Conservation (phyloP, 2,888 invertebrate genomes). For the Sympetrum striolatum region DNA sequence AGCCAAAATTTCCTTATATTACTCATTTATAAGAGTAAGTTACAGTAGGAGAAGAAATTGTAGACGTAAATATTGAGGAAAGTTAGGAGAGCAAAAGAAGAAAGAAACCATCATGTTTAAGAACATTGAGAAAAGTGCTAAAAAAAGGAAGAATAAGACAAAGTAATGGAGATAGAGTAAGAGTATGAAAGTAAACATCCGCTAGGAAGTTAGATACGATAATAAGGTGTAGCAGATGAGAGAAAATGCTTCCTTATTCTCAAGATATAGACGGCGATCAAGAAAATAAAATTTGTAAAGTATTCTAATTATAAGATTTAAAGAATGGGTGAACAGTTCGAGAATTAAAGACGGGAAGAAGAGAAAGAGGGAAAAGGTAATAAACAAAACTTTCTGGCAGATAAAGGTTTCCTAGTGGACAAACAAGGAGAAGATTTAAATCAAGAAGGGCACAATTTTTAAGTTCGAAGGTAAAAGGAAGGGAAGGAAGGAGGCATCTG, state of each 20-base stretch:
- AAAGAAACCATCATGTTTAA: background rate
- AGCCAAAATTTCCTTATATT: too few species aligned
- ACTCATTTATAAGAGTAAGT: too few species aligned
- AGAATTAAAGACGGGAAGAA: background rate
- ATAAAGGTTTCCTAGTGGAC: too few species aligned
- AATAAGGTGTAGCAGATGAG: background rate
- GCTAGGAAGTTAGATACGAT: background rate
- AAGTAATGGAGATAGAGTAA: background rate
- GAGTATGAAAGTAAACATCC: background rate
- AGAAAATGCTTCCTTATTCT: background rate
- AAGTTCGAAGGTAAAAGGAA: background rate
- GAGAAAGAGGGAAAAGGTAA: background rate
- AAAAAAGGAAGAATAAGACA: background rate
- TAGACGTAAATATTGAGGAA: too few species aligned
- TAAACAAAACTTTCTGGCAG: too few species aligned
- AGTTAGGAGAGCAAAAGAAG: too few species aligned
- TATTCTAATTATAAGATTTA: background rate
- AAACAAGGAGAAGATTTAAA: too few species aligned
- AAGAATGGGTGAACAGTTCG: background rate
- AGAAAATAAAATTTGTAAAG: too few species aligned
- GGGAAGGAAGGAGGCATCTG: background rate
- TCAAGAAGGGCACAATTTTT: too few species aligned
- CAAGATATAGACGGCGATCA: background rate
- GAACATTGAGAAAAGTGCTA: background rate
- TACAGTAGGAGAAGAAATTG: too few species aligned